These are phyloP conservation scores for Microhierax caerulescens DNA, from an alignment of 2,797 vertebrate genomes.

Conservation along the genomic window DNA sequence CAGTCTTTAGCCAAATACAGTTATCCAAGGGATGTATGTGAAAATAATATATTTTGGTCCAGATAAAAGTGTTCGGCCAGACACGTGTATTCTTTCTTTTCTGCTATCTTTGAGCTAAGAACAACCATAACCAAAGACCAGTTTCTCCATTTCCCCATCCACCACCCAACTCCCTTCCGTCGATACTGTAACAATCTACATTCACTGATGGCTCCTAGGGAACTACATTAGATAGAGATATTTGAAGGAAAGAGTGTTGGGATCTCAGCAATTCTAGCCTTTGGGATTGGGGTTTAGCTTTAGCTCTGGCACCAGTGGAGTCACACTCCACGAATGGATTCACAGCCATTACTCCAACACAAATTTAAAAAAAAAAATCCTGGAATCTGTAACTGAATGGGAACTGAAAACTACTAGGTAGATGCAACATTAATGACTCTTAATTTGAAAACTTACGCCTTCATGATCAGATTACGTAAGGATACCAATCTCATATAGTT, in stretches of 20 bases:
- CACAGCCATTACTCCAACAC: neutral
- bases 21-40: neutral
- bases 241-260: neutral
- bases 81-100: neutral
- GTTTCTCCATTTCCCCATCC: neutral
- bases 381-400: neutral
- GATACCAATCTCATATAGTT: neutral
- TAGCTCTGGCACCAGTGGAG: neutral
- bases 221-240: neutral
- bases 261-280: neutral
- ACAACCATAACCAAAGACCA: neutral
- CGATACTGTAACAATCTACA: neutral
- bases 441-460: neutral
- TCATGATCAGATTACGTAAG: neutral
- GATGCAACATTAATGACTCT: neutral
- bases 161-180: neutral
- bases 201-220: fast-evolving
- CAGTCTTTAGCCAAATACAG: neutral
- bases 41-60: neutral
- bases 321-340: neutral
- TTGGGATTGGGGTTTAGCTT: neutral
- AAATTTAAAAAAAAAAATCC: neutral
- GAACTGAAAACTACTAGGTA: neutral
- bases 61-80: neutral
- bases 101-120: neutral